phyloP scores from a whole-genome alignment of 1,140 invertebrate genomes.

The Lordiphosa clarofinis region DNA sequence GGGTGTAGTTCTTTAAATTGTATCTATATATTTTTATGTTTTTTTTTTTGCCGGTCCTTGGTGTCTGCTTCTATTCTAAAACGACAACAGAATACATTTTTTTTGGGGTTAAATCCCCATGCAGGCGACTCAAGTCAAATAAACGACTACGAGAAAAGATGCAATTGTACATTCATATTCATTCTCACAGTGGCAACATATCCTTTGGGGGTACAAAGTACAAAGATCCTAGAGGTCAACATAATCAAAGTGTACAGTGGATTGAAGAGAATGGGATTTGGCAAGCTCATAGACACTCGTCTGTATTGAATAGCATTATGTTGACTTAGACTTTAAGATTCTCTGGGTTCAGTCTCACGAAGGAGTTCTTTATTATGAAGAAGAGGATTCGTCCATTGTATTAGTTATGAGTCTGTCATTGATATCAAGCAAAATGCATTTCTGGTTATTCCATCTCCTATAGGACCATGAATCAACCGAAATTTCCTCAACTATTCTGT shows the following conservation, averaged over 20 bases:
- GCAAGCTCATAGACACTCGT: too few species aligned
- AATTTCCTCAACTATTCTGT: too few species aligned
- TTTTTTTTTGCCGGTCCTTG: conserved; percentile 31
- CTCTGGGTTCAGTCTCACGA: too few species aligned
- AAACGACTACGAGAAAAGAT: conserved; percentile 17
- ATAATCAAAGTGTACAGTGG: not conserved
- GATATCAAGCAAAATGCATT: too few species aligned
- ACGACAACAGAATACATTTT: conserved; percentile 54
- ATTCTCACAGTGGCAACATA: conserved; percentile 37
- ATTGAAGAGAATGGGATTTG: not conserved
- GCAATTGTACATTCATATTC: conserved; percentile 38
- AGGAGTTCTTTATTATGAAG: too few species aligned
- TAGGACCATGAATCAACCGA: too few species aligned
- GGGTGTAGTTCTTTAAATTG: conserved; percentile 41
- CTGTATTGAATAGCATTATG: too few species aligned
- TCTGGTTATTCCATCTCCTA: too few species aligned
- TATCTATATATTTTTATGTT: conserved; percentile 42
- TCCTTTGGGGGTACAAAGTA: conserved; percentile 31
- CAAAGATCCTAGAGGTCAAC: conserved; percentile 5
- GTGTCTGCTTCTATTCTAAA: conserved; percentile 47
- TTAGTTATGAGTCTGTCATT: too few species aligned
- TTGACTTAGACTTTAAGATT: too few species aligned
- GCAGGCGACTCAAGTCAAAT: conserved; percentile 44
- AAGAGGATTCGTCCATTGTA: too few species aligned
- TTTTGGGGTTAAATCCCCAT: conserved; percentile 37